These are phyloP conservation scores for Drosophila kohkoa DNA, from an alignment of 1,140 invertebrate species.

Conservation along the genomic window DNA sequence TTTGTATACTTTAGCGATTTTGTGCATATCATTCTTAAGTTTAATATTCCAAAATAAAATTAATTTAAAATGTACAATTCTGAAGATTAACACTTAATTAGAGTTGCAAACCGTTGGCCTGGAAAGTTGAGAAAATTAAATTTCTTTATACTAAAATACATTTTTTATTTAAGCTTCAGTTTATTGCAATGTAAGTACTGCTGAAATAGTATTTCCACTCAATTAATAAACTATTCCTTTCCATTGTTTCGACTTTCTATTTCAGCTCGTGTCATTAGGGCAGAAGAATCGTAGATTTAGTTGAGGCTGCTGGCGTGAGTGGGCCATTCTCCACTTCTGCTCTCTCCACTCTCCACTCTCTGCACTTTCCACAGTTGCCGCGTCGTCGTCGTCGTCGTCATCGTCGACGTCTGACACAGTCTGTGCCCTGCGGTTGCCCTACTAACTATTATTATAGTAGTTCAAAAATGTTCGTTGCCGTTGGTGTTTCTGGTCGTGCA, in stretches of 20 bases:
- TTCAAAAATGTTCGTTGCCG: constrained; percentile 60
- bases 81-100: too few relatives aligned
- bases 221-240: too few relatives aligned
- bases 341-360: neutral
- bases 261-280: constrained; percentile 38
- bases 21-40: too few relatives aligned
- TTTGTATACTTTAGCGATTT: too few relatives aligned
- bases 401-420: constrained; percentile 33
- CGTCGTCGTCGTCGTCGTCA: constrained; percentile 18
- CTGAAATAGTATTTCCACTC: too few relatives aligned
- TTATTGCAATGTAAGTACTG: too few relatives aligned
- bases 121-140: too few relatives aligned
- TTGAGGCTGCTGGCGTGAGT: constrained; percentile 5
- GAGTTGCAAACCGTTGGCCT: too few relatives aligned
- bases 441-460: constrained; percentile 80
- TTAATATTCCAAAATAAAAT: too few relatives aligned
- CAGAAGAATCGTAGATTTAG: neutral
- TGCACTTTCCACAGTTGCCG: neutral
- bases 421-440: constrained; percentile 75
- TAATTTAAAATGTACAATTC: too few relatives aligned
- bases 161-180: too few relatives aligned
- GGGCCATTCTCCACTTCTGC: constrained; percentile 1
- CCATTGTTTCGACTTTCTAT: neutral
- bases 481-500: constrained; percentile 46
- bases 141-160: too few relatives aligned